phyloP scores from a whole-genome alignment of 2,888 invertebrate species.

The Drosophila tanythrix region DNA sequence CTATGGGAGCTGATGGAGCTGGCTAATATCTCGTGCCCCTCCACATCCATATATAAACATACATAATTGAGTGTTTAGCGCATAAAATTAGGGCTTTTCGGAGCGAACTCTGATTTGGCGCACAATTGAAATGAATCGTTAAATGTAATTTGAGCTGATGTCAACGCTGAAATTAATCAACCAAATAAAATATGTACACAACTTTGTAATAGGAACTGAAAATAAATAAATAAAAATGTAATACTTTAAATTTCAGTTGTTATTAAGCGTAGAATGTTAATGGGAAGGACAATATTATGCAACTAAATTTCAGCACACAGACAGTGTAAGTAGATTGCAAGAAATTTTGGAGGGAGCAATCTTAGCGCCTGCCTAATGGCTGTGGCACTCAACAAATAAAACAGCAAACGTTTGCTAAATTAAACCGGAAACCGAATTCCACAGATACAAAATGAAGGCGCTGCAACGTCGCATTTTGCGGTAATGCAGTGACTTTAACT shows the following conservation, averaged over 20 bases:
- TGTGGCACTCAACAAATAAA: constrained; percentile 42
- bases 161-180: not conserved
- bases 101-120: constrained; percentile 19
- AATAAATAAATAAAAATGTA: not conserved
- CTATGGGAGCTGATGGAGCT: constrained; percentile 16
- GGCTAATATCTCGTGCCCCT: constrained; percentile 22
- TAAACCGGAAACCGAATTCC: constrained; percentile 68
- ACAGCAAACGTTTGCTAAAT: constrained; percentile 75
- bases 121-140: constrained; percentile 16
- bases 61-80: constrained; percentile 65
- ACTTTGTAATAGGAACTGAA: not conserved
- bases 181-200: not conserved
- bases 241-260: not conserved
- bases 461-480: constrained; percentile 67
- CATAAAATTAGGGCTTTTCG: constrained; percentile 39
- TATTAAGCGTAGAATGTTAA: not conserved
- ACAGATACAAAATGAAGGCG: constrained; percentile 39
- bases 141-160: constrained; percentile 12
- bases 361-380: constrained; percentile 36
- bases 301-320: not conserved
- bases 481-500: constrained; percentile 64
- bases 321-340: constrained; percentile 26
- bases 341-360: constrained; percentile 32
- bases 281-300: not conserved
- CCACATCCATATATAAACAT: constrained; percentile 15